Evolutionary conservation across 2,113 vertebrate species (phyloP), one percentile per base, ranked within the genome.

Genomic region (Chelonoidis abingdonii): DNA sequence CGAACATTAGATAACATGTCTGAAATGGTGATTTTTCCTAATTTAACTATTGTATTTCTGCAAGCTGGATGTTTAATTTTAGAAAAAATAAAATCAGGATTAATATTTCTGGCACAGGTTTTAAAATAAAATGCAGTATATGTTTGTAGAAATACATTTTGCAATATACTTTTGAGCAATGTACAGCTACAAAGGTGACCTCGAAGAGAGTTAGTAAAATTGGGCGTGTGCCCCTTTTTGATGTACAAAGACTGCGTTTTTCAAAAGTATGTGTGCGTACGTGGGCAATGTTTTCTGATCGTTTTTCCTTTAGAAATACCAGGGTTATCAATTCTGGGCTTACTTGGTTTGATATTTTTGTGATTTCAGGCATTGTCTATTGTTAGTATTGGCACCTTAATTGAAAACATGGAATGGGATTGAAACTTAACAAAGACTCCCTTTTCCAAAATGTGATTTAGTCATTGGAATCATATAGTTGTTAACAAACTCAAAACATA

Each of bases 1-100:
- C 98, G 98, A 19, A 99, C 99, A 0, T 97, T 99, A 91, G 99
- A 99, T 21, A 99, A 99, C 97, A 99, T 99, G 99, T 99, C 99
- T 78, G 99, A 99, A 96, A 99, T 99, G 99, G 99, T 99, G 97
- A 98, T 13, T 88, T 78, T 82, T 6, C 65, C 21, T 44, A 3
- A 8, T 84, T 80, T 84, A 54, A 24, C 6, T 90, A 3, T 44
- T 89, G 5, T 41, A 8, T 83, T 82, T 82, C 79, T 69, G 57
- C 78, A 31, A 0, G 47, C 47, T 49, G 16, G 72, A 3, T 82
- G 16, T 44, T 65, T 83, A 54, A 22, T 80, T 87, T 62, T 14
- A 91, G 49, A 79, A 31, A 27, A 25, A 54, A 54, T 14, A 87
- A 84, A 80, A 1, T 17, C 17, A 53, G 78, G 2, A 83, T 78